Base-by-base conservation (phyloP, 2,888 invertebrate species). In the Himalopsyche japonica region DNA sequence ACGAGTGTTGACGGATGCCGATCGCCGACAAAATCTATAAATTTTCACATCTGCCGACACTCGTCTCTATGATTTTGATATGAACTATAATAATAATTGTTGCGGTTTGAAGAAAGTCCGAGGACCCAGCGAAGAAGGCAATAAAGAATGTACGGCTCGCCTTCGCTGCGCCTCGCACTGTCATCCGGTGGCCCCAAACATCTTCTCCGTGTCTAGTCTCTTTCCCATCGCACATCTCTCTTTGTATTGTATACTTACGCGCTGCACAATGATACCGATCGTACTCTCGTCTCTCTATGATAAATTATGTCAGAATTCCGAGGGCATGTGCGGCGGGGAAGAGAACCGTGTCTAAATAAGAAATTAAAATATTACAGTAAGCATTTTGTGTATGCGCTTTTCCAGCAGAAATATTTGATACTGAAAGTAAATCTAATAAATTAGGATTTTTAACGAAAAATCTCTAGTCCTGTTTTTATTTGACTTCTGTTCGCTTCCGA, bases 401-500 rank as follows among this genome's bases (percentile, higher is more conserved):
- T 85, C 85, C 91, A 91, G 90, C 92, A 91, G 92, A 93, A 92
- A 93, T 92, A 90, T 90, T 90, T 90, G 93, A 93, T 93, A 94
- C 93, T 93, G 93, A 93, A 92, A 92, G 90, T 91, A 90, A 88
- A 82, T 79, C 77, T 82, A 85, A 84, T 82, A 89, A 91, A 92
- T 92, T 92, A 92, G 91, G 91, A 91, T 92, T 91, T 91, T 92
- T 92, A 93, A 92, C 92, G 92, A 89, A 93, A 93, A 93, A 93
- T 93, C 93, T 94, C 94, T 94, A 94, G 94, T 94, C 94, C 93
- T 93, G 93, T 93, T 93, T 92, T 89, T 89, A 88, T 89, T 89
- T 89, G 89, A 87, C 87, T 87, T 88, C 85, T 70, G 76, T 78
- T 79, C 82, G 82, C 76, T 32, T 64, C 64, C 80, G 79, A 79